Evolutionary conservation across 2,888 invertebrate species (phyloP).

Genomic region (Diabrotica balteata): DNA sequence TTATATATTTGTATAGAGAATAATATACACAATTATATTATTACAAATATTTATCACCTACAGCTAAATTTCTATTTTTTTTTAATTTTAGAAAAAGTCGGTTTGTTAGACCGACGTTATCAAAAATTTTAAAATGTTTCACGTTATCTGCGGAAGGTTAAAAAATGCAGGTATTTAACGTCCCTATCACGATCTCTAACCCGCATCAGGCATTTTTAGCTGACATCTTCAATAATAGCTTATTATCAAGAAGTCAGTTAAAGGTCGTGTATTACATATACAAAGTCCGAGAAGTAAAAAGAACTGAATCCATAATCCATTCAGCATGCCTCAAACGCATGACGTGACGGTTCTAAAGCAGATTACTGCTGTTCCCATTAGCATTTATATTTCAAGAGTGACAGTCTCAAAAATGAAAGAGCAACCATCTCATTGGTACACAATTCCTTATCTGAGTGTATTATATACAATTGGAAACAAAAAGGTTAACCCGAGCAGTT

Average conservation of each 20-base stretch:
- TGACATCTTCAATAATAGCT: slow-evolving; percentile 1
- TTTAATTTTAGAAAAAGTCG: too few species aligned
- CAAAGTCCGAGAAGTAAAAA: slow-evolving; percentile 1
- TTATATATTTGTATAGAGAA: too few species aligned
- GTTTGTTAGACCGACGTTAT: too few species aligned
- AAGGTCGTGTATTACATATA: background rate
- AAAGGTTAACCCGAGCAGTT: slow-evolving; percentile 6
- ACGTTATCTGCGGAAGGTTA: too few species aligned
- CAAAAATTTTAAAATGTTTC: too few species aligned
- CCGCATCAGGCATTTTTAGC: background rate
- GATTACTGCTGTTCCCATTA: slow-evolving; percentile 5
- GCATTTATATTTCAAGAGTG: slow-evolving; percentile 9
- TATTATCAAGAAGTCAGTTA: background rate
- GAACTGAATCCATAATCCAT: background rate
- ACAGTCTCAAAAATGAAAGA: slow-evolving; percentile 10
- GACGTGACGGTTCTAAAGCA: slow-evolving; percentile 4
- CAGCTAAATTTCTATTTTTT: too few species aligned
- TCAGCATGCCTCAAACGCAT: background rate
- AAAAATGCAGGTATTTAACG: too few species aligned
- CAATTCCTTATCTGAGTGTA: background rate
- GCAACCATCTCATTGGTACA: background rate
- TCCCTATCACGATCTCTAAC: too few species aligned
- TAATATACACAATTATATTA: too few species aligned
- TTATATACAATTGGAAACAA: slow-evolving; percentile 3
- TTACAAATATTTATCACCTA: too few species aligned